Evolutionary conservation across 2,113 vertebrate species (phyloP).

Genomic region (Noturus placidus): DNA sequence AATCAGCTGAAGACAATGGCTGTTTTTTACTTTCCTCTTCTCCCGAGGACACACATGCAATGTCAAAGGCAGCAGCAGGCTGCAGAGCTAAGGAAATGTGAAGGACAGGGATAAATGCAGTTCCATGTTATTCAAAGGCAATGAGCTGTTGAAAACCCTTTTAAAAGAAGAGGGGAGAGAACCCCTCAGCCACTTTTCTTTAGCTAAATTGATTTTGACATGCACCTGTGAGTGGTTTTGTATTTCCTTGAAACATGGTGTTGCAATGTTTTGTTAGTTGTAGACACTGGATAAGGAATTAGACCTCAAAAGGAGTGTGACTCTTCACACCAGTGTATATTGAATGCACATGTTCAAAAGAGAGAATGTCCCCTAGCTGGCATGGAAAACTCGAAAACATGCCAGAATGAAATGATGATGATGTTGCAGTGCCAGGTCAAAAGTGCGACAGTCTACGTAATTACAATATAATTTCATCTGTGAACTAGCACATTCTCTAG

Average conservation of each 20-base stretch:
- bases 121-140: conserved; percentile 55
- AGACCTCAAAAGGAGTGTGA: conserved; percentile 63
- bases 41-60: conserved; percentile 54
- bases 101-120: conserved; percentile 60
- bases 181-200: conserved; percentile 58
- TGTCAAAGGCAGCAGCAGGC: conserved; percentile 51
- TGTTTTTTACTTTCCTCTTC: conserved; percentile 54
- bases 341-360: neutral
- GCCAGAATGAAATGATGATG: conserved; percentile 24
- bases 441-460: conserved; percentile 27
- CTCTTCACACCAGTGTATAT: conserved; percentile 50
- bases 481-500: conserved; percentile 21
- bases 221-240: conserved; percentile 50
- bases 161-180: conserved; percentile 56
- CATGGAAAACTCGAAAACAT: conserved; percentile 5
- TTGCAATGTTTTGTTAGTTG: conserved; percentile 47
- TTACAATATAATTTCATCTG: conserved; percentile 37
- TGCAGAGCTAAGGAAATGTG: conserved; percentile 61
- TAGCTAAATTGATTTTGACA: conserved; percentile 56
- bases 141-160: conserved; percentile 53
- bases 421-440: conserved; percentile 12
- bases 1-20: conserved; percentile 64
- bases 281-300: conserved; percentile 58
- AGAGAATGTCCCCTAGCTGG: conserved; percentile 8
- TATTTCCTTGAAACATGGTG: conserved; percentile 62